These are phyloP conservation scores for Papilio machaon DNA, from an alignment of 1,140 invertebrate genomes.

Conservation along the genomic window DNA sequence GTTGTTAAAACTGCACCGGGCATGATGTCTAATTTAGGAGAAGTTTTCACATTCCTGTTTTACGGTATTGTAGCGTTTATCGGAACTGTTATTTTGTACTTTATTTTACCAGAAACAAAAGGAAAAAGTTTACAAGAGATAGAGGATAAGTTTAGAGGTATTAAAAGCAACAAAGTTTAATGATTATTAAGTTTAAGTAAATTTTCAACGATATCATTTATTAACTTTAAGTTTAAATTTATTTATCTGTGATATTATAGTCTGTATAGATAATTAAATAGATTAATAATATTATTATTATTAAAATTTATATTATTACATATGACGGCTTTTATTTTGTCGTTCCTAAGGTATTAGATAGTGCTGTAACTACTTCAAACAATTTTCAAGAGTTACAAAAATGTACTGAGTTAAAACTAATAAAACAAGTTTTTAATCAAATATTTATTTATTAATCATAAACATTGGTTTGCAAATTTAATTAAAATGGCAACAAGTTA, in stretches of 20 bases:
- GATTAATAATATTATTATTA: not conserved
- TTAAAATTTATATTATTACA: constrained; percentile 24
- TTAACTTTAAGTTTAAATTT: constrained; percentile 57
- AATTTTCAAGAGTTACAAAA: not conserved
- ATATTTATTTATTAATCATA: not conserved
- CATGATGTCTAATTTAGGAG: constrained; percentile 83
- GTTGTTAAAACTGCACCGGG: constrained; percentile 87
- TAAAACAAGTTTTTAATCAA: constrained; percentile 19
- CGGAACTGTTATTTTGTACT: constrained; percentile 85
- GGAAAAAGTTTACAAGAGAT: constrained; percentile 90
- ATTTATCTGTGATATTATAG: constrained; percentile 66
- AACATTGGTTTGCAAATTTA: not conserved
- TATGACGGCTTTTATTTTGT: not conserved
- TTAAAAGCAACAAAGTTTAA: constrained; percentile 58
- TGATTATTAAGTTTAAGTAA: constrained; percentile 51
- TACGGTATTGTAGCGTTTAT: constrained; percentile 86
- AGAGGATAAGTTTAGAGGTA: constrained; percentile 81
- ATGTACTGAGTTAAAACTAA: not conserved
- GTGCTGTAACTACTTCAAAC: not conserved
- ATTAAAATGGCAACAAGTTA: constrained; percentile 20
- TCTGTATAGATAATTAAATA: constrained; percentile 45
- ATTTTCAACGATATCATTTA: constrained; percentile 44
- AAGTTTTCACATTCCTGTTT: constrained; percentile 85
- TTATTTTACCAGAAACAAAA: constrained; percentile 91
- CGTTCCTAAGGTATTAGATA: not conserved